A percentile compares a stretch with the other conserved stretches of the same genome.
Conservation (phyloP, 2,797 vertebrate species). For the Peromyscus attwateri region DNA sequence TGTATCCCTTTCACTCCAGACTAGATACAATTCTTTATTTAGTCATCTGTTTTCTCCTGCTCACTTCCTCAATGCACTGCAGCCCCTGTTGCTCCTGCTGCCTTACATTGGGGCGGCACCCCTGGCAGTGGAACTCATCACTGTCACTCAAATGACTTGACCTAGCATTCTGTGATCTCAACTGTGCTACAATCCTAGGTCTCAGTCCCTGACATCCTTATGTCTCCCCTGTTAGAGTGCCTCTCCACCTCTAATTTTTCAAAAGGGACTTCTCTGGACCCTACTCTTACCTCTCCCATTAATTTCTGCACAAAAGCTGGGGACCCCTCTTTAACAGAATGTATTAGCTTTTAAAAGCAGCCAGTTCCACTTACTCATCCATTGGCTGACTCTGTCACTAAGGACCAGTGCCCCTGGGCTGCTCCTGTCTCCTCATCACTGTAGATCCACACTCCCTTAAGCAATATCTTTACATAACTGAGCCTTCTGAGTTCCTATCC, state of each 20-base stretch:
- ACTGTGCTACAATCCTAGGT: neutral
- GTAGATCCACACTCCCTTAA: neutral
- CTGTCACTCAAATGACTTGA: neutral
- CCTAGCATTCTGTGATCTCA: neutral
- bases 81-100: neutral
- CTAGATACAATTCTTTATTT: too few species aligned
- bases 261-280: neutral
- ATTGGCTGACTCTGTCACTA: neutral
- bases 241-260: neutral
- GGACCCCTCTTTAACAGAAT: neutral
- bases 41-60: neutral
- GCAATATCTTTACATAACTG: neutral
- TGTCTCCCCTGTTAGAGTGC: neutral
- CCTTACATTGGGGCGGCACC: neutral
- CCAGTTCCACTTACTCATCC: neutral
- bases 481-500: too few species aligned
- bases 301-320: neutral
- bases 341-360: neutral
- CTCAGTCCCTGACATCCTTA: too few species aligned
- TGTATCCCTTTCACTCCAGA: too few species aligned
- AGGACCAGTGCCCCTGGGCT: neutral
- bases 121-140: neutral
- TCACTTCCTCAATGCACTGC: neutral
- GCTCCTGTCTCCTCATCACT: neutral
- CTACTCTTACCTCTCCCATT: neutral